Base-by-base conservation (phyloP, 2,113 vertebrate species). In the Hystrix brachyura region DNA sequence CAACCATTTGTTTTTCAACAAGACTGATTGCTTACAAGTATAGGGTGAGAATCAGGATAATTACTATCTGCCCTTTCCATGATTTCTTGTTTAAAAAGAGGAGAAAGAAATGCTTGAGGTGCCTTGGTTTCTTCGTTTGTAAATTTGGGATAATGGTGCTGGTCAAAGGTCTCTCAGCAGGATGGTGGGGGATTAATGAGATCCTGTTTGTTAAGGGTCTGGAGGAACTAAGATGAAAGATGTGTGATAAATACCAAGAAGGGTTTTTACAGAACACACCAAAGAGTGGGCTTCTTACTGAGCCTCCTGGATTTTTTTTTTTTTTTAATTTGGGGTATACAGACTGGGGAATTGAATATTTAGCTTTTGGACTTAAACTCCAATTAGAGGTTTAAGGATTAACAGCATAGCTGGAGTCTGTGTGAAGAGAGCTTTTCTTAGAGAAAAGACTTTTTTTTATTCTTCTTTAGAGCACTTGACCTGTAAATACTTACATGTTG, bases 351-450 rank as follows among this genome's bases (percentile, higher is more conserved):
- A 86, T 82, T n/a, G 32, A 32, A 69, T 91, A 19, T 85, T 97
- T 91, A 83, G 51, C 87, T 88, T 97, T 79, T 71, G 43, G 34
- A 78, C 53, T 72, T 93, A n/a, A 97, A 93, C 60, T 94, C 46
- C 93, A 96, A 97, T 95, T 94, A 96, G 65, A 94, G 9, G 34
- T 72, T 96, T 96, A 95, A 88, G 82, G 64, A 82, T 96, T 96
- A 95, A 67, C 34, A 32, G 80, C 82, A 76, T 51, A 74, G 23
- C 91, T 62, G 12, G 11, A 88, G 53, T 80, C 60, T 78, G 34
- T 89, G 72, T 38, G 13, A 93, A 96, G 17, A 91, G 95, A 96
- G 87, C 65, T 95, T 97, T 97, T 84, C 19, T 94, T 23, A 84
- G 72, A 90, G 69, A 60, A 93, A 95, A 96, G 18, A 64, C 18